Evolutionary conservation across 37 sponge, comb jelly and placozoan genomes (phyloP).

Genomic region (Hormiphora californensis): DNA sequence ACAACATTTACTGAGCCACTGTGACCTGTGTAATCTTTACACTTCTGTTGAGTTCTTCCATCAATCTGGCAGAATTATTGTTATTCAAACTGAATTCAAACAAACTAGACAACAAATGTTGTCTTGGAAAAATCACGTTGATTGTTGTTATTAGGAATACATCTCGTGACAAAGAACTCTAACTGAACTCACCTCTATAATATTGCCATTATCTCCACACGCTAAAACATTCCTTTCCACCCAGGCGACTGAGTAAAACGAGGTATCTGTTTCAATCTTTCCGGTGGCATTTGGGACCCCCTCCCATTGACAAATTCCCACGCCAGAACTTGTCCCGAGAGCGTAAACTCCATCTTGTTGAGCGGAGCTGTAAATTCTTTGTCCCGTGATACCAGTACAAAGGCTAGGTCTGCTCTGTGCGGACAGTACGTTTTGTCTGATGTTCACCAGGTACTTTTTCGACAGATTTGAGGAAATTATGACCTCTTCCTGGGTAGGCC

Average conservation of each 20-base stretch:
- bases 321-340: conserved; percentile 7
- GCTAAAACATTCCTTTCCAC: neutral
- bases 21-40: neutral
- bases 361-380: neutral
- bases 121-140: too few species aligned
- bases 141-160: too few species aligned
- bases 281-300: neutral
- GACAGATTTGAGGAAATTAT: neutral
- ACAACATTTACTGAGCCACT: conserved; percentile 53
- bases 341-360: neutral
- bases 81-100: too few species aligned
- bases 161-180: too few species aligned
- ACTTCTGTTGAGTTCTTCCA: neutral
- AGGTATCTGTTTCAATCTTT: neutral
- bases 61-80: too few species aligned
- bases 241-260: conserved; percentile 19
- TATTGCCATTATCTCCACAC: neutral
- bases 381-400: neutral
- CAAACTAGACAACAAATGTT: too few species aligned
- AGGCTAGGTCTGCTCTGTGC: neutral
- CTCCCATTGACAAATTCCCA: conserved; percentile 12
- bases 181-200: too few species aligned
- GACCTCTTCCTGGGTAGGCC: neutral
- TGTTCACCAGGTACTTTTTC: neutral
- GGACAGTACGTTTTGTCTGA: neutral